Percentiles rank a stretch among this genome's conserved stretches.
Evolutionary conservation across 2,888 invertebrate genomes (phyloP).

Genomic region (Ochlodes sylvanus): DNA sequence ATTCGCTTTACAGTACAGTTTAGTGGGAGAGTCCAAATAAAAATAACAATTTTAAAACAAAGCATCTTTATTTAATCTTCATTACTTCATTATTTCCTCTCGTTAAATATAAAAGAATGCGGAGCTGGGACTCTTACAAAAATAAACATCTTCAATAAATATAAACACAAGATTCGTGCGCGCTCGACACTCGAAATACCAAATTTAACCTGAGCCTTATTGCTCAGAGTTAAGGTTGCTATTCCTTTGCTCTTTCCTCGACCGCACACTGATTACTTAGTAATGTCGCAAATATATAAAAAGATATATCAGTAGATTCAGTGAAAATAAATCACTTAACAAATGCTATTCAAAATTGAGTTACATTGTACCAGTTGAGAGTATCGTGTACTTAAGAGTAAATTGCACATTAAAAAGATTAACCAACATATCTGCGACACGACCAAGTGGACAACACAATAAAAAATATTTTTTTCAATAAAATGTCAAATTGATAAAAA

Average conservation of each 20-base stretch:
- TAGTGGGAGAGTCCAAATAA: constrained; percentile 20
- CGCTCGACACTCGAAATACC: constrained; percentile 11
- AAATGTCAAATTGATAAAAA: constrained; percentile 71
- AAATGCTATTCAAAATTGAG: not conserved
- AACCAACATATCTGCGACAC: constrained; percentile 27
- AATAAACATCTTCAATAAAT: constrained; percentile 83
- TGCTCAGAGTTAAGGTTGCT: not conserved
- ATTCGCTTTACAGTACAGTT: too few relatives aligned
- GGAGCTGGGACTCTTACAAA: constrained; percentile 71
- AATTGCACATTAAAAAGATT: constrained; percentile 18
- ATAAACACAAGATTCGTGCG: constrained; percentile 51
- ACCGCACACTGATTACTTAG: constrained; percentile 25
- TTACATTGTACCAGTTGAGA: not conserved
- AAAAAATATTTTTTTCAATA: constrained; percentile 51
- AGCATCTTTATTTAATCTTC: constrained; percentile 74
- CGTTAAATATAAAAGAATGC: constrained; percentile 67
- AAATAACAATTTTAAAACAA: constrained; percentile 63
- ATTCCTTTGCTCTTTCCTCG: not conserved
- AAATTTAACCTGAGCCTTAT: not conserved
- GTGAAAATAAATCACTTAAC: not conserved
- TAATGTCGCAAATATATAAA: constrained; percentile 22
- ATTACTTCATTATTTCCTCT: constrained; percentile 63
- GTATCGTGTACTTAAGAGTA: not conserved
- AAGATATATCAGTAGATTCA: not conserved
- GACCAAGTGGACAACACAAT: constrained; percentile 43